Evolutionary conservation across 53 echinoderm and acorn worm genomes (phyloP).

Genomic region (Patiria pectinifera): DNA sequence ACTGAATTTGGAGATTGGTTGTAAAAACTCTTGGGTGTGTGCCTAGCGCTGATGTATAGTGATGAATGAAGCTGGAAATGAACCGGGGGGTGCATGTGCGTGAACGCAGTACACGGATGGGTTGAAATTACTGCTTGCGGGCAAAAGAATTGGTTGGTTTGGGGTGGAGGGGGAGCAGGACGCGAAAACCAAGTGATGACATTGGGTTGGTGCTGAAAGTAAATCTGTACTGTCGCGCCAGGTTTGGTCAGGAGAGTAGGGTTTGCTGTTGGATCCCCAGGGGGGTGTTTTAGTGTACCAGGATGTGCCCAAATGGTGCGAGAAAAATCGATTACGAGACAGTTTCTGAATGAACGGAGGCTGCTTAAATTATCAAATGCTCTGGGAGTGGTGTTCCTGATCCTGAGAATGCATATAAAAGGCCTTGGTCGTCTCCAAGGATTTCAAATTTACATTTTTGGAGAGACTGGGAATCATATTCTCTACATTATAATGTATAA

Average conservation of each 20-base stretch:
- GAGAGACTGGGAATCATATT: background rate
- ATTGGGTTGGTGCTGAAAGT: background rate
- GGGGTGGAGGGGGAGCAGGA: background rate
- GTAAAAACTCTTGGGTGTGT: background rate
- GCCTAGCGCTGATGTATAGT: background rate
- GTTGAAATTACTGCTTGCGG: background rate
- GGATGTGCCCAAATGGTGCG: background rate
- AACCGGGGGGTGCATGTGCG: background rate
- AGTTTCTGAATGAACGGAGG: background rate
- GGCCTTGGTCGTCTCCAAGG: background rate
- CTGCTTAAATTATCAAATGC: background rate
- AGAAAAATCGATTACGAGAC: constrained; percentile 4
- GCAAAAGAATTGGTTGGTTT: background rate
- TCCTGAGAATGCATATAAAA: background rate
- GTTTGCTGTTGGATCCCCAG: constrained; percentile 5
- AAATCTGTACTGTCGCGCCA: background rate
- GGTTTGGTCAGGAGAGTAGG: background rate
- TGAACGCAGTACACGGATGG: background rate
- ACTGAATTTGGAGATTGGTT: constrained; percentile 26
- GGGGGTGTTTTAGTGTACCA: constrained; percentile 6
- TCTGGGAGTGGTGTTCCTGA: background rate
- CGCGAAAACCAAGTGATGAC: constrained; percentile 23
- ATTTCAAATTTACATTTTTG: background rate
- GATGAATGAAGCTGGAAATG: constrained; percentile 41
- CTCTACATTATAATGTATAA: background rate